Evolutionary conservation across 1,140 invertebrate species (phyloP).

Genomic region (Platorchestia sp.): DNA sequence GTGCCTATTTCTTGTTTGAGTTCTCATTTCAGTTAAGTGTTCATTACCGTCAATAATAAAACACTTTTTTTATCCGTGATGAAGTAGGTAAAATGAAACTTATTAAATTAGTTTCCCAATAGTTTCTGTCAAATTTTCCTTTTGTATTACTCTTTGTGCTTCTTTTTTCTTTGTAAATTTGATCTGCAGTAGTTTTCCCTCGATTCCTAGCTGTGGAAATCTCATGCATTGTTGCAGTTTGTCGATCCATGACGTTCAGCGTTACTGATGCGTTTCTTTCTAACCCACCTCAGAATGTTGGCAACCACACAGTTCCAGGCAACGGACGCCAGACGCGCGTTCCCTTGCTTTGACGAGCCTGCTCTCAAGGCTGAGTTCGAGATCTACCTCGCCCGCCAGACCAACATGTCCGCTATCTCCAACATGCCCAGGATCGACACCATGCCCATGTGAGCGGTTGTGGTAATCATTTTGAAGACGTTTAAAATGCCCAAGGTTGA

Average conservation of each 20-base stretch:
- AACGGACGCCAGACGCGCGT: constrained; percentile 86
- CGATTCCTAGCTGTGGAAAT: background rate
- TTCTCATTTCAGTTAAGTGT: background rate
- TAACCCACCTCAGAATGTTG: constrained; percentile 31
- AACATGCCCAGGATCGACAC: constrained; percentile 80
- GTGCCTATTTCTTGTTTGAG: background rate
- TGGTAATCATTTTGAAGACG: background rate
- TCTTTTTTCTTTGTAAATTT: too few species aligned
- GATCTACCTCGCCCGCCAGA: constrained; percentile 79
- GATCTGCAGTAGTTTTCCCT: too few species aligned
- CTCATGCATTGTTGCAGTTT: too few species aligned
- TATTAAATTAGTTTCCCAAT: too few species aligned
- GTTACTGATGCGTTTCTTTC: background rate
- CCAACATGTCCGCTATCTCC: constrained; percentile 79
- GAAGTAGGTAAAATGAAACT: too few species aligned
- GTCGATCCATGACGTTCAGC: background rate
- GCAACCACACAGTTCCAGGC: constrained; percentile 82
- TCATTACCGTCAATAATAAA: background rate
- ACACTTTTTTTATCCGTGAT: too few species aligned
- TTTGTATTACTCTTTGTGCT: background rate
- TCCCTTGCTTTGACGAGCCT: constrained; percentile 97
- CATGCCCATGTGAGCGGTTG: constrained; percentile 48
- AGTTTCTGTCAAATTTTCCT: background rate
- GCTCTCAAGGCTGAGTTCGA: constrained; percentile 87
- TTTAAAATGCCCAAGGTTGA: background rate